These are phyloP conservation scores for Talpa occidentalis DNA, from an alignment of 2,113 vertebrate genomes.

Conservation along the genomic window DNA sequence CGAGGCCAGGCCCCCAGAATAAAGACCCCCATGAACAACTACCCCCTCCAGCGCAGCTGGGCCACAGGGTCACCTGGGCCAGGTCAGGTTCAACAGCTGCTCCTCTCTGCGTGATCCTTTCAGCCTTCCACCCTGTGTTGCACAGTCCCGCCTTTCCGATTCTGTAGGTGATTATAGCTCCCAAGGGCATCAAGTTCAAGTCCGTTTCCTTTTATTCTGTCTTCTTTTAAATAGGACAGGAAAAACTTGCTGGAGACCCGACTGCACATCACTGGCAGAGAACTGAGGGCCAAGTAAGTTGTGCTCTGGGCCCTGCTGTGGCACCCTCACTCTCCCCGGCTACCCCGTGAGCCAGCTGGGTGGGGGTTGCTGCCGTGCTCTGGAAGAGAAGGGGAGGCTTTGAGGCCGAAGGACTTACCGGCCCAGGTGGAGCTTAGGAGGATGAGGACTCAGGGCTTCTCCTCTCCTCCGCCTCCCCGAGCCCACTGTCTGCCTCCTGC, in stretches of 20 bases:
- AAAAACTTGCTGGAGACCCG: constrained; percentile 90
- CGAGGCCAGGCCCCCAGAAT: background rate
- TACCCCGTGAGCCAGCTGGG: too few relatives aligned
- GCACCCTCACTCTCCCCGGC: background rate
- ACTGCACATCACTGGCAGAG: constrained; percentile 90
- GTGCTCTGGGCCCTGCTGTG: background rate
- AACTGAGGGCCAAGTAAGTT: constrained; percentile 93
- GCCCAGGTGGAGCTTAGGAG: background rate
- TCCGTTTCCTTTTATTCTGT: background rate
- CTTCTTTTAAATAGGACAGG: constrained; percentile 80
- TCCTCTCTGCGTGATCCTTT: too few relatives aligned
- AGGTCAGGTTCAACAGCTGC: too few relatives aligned
- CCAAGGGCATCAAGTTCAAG: background rate
- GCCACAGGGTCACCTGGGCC: background rate
- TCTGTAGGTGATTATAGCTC: background rate
- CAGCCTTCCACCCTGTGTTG: too few relatives aligned
- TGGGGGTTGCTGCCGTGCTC: too few relatives aligned
- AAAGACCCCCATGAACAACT: too few relatives aligned
- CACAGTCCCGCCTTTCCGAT: background rate
- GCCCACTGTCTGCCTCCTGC: fast-evolving
- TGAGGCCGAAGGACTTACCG: background rate
- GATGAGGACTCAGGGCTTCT: background rate
- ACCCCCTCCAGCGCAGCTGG: fast-evolving
- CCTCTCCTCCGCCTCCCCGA: background rate
- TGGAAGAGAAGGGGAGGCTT: background rate